Evolutionary conservation across 2,888 invertebrate species (phyloP).

Genomic region (Villa cingulata): DNA sequence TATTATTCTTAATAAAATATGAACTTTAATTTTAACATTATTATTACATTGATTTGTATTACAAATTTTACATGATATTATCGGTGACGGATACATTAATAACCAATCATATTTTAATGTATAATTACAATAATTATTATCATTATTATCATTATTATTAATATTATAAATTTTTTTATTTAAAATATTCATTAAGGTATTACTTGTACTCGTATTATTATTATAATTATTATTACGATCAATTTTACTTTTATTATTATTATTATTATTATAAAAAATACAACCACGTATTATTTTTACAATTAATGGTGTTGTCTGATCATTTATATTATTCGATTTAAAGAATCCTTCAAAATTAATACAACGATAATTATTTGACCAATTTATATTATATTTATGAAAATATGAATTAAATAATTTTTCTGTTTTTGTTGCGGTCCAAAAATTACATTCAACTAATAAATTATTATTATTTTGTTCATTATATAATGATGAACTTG

Average conservation of each 20-base stretch:
- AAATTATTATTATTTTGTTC: not conserved
- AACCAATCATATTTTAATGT: not conserved
- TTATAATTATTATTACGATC: no score
- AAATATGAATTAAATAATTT: not conserved
- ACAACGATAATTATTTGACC: not conserved
- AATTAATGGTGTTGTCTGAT: not conserved
- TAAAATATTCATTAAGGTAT: no score
- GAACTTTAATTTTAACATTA: not conserved
- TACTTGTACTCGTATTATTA: no score
- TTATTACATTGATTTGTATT: not conserved
- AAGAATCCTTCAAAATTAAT: not conserved
- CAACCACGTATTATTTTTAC: not conserved
- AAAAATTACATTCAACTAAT: not conserved
- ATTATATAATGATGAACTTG: no score
- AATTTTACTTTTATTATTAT: no score
- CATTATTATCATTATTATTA: not conserved
- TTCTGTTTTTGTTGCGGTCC: not conserved
- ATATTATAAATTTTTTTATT: no score
- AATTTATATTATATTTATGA: not conserved
- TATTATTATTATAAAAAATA: not conserved
- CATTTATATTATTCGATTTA: not conserved
- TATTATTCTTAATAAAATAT: no score
- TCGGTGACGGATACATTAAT: not conserved
- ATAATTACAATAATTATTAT: not conserved
- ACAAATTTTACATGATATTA: not conserved